A percentile compares a stretch with the other conserved stretches of the same genome.
These are phyloP conservation scores for Anisognathus igniventris DNA, from an alignment of 2,797 vertebrate genomes.

Conservation along the genomic window DNA sequence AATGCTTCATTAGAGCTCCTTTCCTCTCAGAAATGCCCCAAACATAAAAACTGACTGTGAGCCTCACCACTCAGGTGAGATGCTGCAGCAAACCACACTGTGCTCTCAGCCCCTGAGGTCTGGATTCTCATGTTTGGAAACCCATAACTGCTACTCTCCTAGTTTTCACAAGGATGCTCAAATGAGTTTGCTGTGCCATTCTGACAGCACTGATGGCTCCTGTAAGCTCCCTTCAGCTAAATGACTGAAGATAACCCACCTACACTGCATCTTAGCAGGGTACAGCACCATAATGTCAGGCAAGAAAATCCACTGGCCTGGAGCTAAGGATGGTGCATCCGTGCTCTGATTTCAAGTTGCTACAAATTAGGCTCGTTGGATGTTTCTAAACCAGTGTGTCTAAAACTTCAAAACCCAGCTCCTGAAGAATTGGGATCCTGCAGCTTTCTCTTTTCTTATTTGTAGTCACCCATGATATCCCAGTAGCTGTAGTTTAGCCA, in stretches of 20 bases:
- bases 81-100: background rate
- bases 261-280: background rate
- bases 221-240: background rate
- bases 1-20: background rate
- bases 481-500: background rate
- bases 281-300: background rate
- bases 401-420: background rate
- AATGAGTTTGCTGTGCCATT: background rate
- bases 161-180: background rate
- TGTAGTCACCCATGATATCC: background rate
- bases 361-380: background rate
- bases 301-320: background rate
- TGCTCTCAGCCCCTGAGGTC: background rate
- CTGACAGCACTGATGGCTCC: background rate
- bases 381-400: background rate
- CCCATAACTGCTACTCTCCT: background rate
- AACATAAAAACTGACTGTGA: background rate
- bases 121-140: background rate
- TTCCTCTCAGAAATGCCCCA: background rate
- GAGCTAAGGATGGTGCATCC: fast-evolving
- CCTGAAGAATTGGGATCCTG: background rate
- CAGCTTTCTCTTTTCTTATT: background rate
- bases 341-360: background rate
- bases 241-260: background rate
- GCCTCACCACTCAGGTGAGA: background rate